Conservation (phyloP, 2,113 vertebrate species). For the Heterotilapia buettikoferi region DNA sequence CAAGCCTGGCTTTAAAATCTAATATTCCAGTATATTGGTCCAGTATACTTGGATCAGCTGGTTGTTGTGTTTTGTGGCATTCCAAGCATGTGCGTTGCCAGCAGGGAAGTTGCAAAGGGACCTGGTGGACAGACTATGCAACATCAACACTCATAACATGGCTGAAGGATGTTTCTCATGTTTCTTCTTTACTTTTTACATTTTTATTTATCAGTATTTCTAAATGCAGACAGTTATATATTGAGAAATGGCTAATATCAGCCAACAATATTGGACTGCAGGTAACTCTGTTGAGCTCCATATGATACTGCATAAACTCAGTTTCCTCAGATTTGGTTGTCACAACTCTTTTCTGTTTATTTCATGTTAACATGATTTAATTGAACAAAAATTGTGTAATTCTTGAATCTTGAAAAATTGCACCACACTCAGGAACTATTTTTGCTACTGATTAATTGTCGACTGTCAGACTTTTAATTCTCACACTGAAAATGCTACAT, state of each 20-base stretch:
- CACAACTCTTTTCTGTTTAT: background rate
- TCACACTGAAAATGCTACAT: background rate
- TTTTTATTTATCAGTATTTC: background rate
- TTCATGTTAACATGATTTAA: background rate
- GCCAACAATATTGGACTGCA: background rate
- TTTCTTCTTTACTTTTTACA: background rate
- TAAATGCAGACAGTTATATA: background rate
- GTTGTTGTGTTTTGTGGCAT: background rate
- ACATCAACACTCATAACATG: background rate
- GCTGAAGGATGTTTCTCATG: background rate
- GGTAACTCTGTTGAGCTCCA: background rate
- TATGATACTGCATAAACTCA: fast-evolving
- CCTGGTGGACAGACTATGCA: background rate
- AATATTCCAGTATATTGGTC: background rate
- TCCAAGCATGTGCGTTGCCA: fast-evolving
- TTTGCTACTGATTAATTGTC: background rate
- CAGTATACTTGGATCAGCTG: background rate
- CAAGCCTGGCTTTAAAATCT: background rate
- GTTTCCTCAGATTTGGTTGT: background rate
- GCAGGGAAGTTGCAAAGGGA: background rate
- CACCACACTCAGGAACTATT: background rate
- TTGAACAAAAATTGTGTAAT: background rate
- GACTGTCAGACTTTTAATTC: background rate
- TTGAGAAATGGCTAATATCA: background rate
- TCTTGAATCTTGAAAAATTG: background rate